Conservation (phyloP, 1,140 invertebrate genomes). For the Drosophila takahashii region DNA sequence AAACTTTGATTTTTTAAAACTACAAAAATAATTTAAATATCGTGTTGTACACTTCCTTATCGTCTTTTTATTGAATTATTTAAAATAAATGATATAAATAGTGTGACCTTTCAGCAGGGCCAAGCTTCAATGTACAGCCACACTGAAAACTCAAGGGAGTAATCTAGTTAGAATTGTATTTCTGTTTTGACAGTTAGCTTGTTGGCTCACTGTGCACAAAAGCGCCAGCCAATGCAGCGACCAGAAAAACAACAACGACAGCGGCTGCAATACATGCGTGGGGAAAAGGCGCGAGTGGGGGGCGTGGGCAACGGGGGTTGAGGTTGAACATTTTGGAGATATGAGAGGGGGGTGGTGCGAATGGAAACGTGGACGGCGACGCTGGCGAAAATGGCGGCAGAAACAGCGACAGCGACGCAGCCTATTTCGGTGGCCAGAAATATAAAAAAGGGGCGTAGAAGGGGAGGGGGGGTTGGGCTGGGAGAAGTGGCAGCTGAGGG, state of each 20-base stretch:
- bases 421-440: conserved; percentile 56
- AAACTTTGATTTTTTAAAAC: no score
- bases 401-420: conserved; percentile 49
- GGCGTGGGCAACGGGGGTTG: background rate
- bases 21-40: no score
- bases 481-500: conserved; percentile 40
- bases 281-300: conserved; percentile 15
- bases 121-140: background rate
- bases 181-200: background rate
- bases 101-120: no score
- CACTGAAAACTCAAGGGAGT: background rate
- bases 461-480: background rate
- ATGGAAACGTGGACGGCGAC: conserved; percentile 27
- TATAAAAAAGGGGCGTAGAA: conserved; percentile 21
- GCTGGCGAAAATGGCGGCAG: conserved; percentile 26
- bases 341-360: background rate
- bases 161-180: background rate
- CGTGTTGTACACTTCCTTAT: no score
- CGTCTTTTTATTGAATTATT: no score
- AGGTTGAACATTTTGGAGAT: conserved; percentile 29
- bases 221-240: conserved; percentile 60
- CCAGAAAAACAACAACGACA: conserved; percentile 60
- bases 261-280: conserved; percentile 39
- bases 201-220: conserved; percentile 55
- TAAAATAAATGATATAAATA: no score